Evolutionary conservation across 2,888 invertebrate genomes (phyloP).

Genomic region (Volucella inanis): DNA sequence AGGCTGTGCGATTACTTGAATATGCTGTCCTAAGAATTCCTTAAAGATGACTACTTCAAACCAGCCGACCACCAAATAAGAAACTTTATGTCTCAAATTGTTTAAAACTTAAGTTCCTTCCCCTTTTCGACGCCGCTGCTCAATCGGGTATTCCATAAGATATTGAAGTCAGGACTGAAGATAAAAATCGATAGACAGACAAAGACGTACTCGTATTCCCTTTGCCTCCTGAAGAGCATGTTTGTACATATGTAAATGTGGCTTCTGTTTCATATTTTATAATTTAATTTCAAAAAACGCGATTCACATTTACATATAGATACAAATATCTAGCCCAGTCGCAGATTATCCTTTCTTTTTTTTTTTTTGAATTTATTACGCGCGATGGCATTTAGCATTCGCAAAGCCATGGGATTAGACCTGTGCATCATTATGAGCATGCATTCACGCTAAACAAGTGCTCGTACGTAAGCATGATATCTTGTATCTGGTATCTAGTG

Average conservation of each 20-base stretch:
- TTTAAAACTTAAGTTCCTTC: not conserved
- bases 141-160: not conserved
- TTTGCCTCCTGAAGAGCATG: not conserved
- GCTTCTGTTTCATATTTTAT: constrained; percentile 69
- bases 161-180: constrained; percentile 15
- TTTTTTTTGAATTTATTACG: constrained; percentile 44
- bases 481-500: constrained; percentile 25
- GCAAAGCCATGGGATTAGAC: constrained; percentile 62
- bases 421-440: constrained; percentile 64
- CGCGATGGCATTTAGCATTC: constrained; percentile 64
- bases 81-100: no score
- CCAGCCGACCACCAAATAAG: no score
- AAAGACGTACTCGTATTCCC: constrained; percentile 14
- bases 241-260: constrained; percentile 27
- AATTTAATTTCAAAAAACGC: constrained; percentile 72
- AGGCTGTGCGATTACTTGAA: no score
- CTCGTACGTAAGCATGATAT: no score
- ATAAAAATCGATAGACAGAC: constrained; percentile 57
- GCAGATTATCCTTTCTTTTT: constrained; percentile 46
- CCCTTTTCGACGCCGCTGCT: constrained; percentile 16
- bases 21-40: no score
- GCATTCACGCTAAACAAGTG: constrained; percentile 38
- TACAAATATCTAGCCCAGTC: constrained; percentile 9
- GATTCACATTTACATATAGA: not conserved
- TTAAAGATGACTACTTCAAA: no score